Evolutionary conservation across 2,113 vertebrate species (phyloP).

Genomic region (Ginglymostoma cirratum): DNA sequence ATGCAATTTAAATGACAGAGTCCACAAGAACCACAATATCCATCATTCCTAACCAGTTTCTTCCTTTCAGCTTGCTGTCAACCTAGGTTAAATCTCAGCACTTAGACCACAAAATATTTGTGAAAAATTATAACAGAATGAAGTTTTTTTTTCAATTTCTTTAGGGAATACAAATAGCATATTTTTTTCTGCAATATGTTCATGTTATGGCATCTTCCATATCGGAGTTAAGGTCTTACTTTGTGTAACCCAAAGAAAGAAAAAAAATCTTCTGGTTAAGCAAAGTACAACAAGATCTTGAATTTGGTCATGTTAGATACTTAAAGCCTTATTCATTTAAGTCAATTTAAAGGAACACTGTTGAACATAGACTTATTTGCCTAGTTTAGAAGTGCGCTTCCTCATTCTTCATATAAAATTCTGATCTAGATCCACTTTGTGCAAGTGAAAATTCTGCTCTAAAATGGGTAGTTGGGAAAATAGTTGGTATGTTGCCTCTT

Average conservation of each 20-base stretch:
- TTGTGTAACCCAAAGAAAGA: background rate
- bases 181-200: background rate
- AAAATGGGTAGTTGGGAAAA: background rate
- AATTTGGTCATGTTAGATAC: background rate
- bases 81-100: background rate
- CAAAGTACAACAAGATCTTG: background rate
- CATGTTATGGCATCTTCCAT: too few species aligned
- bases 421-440: background rate
- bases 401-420: background rate
- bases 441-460: background rate
- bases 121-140: background rate
- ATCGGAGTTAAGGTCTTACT: background rate
- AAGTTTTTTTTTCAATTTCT: background rate
- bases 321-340: background rate
- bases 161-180: background rate
- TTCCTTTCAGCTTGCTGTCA: background rate
- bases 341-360: background rate
- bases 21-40: constrained; percentile 14
- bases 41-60: background rate
- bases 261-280: background rate
- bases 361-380: background rate
- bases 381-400: background rate
- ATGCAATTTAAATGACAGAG: constrained; percentile 72
- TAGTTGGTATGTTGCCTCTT: background rate
- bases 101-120: background rate